Conservation (phyloP, 2,113 vertebrate genomes). For the Caracal caracal region DNA sequence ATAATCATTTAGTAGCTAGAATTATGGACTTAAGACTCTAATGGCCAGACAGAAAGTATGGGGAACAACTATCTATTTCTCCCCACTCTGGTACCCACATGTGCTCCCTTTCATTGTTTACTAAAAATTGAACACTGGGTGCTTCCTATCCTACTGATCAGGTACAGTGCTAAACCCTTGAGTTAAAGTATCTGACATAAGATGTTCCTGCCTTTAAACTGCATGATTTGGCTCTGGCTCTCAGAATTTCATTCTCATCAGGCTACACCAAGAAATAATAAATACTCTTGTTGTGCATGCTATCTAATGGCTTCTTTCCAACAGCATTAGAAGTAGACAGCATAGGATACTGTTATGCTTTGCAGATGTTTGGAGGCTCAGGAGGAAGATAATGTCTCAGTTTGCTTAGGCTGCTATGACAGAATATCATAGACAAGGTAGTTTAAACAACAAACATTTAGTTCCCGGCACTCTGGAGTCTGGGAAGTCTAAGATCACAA, state of each 20-base stretch:
- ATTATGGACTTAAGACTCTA: not conserved
- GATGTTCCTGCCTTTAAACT: not conserved
- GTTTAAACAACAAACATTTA: not conserved
- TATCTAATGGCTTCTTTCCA: not conserved
- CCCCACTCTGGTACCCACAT: not conserved
- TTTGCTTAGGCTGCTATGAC: not conserved
- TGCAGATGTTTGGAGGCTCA: not conserved
- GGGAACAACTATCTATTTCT: not conserved
- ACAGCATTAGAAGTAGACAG: not conserved
- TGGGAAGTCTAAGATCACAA: not conserved
- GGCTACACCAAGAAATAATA: not conserved
- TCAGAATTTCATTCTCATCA: constrained; percentile 28
- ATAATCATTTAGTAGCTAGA: not conserved
- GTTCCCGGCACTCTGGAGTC: not conserved
- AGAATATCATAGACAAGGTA: not conserved
- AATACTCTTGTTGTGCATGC: not conserved
- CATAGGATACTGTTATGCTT: not conserved
- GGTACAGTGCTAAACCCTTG: not conserved
- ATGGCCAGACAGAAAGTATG: not conserved
- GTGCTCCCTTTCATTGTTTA: not conserved
- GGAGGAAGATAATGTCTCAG: not conserved
- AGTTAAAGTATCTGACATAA: not conserved
- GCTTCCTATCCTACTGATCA: not conserved
- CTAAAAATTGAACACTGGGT: not conserved
- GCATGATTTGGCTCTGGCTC: not conserved